Evolutionary conservation across 2,797 vertebrate species (phyloP).

Genomic region (Limosa lapponica): DNA sequence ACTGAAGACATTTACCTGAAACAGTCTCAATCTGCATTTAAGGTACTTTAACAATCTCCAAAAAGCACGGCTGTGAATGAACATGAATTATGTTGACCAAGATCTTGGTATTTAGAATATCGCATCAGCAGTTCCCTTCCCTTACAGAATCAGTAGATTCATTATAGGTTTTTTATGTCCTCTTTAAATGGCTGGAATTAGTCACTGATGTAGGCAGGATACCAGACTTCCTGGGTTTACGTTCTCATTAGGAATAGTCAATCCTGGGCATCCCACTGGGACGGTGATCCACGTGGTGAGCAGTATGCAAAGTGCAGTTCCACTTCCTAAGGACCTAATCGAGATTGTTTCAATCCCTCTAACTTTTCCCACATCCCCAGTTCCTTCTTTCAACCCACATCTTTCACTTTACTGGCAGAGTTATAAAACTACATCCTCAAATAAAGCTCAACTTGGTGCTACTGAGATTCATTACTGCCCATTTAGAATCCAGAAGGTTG

Average conservation of each 20-base stretch:
- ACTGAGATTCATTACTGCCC: not conserved
- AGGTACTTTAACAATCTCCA: not conserved
- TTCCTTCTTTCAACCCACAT: not conserved
- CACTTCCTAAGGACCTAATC: not conserved
- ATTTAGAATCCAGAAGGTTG: not conserved
- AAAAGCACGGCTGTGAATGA: not conserved
- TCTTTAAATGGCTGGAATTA: conserved; percentile 29
- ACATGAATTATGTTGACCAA: not conserved
- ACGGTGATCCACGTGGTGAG: not conserved
- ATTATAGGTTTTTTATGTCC: not conserved
- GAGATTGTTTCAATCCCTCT: not conserved
- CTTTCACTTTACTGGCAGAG: not conserved
- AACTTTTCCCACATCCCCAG: not conserved
- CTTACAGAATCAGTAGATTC: not conserved
- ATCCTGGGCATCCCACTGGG: not conserved
- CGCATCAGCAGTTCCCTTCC: not conserved
- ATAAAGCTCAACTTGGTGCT: not conserved
- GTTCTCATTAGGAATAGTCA: conserved; percentile 27
- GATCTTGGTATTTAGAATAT: conserved; percentile 15
- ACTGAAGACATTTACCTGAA: not conserved
- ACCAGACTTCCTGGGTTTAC: conserved; percentile 8
- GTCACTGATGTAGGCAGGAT: not conserved
- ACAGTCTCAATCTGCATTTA: not conserved
- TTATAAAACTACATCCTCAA: not conserved
- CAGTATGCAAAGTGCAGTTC: not conserved